A percentile compares a stretch with the other conserved stretches of the same genome.
phyloP scores from a whole-genome alignment of 2,888 invertebrate species.

The Drosophila prolongata region DNA sequence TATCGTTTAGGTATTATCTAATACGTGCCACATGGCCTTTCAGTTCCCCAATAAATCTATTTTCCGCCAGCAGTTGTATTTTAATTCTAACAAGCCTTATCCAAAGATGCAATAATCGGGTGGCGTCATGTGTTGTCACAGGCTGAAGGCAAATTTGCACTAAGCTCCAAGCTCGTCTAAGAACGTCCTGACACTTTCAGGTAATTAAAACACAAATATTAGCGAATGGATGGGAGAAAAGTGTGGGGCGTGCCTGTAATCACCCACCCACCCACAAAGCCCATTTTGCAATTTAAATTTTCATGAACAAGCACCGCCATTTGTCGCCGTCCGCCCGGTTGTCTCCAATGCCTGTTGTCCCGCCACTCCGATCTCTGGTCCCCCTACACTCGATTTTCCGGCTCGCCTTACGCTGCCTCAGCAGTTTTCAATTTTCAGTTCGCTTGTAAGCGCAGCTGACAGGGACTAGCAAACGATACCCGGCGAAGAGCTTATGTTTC shows the following conservation, averaged over 20 bases:
- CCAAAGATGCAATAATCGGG: slow-evolving; percentile 1
- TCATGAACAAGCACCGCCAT: slow-evolving; percentile 79
- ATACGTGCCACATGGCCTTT: no score
- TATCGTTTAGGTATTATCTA: no score
- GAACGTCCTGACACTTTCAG: slow-evolving; percentile 42
- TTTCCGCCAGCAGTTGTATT: not conserved
- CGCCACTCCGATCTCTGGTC: slow-evolving; percentile 15
- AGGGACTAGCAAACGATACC: slow-evolving; percentile 58
- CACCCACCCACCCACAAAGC: slow-evolving; percentile 24
- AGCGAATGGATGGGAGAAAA: slow-evolving; percentile 21
- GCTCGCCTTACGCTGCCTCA: slow-evolving; percentile 54
- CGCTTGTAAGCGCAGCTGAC: slow-evolving; percentile 79
- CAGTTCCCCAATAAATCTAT: no score
- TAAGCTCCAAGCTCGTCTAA: slow-evolving; percentile 16
- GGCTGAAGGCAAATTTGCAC: slow-evolving; percentile 32
- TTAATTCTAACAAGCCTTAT: not conserved
- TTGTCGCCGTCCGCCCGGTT: slow-evolving; percentile 65
- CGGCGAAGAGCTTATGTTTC: slow-evolving; percentile 28
- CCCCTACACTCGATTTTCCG: slow-evolving; percentile 1
- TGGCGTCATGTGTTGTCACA: slow-evolving; percentile 15
- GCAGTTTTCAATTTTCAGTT: slow-evolving; percentile 78
- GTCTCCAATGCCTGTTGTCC: slow-evolving; percentile 37
- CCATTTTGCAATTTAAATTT: slow-evolving; percentile 80
- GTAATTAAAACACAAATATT: slow-evolving; percentile 53
- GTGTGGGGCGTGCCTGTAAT: not conserved